Evolutionary conservation across 2,888 invertebrate species (phyloP), one percentile per base, ranked within the genome.

Genomic region (Silvanus unidentatus): DNA sequence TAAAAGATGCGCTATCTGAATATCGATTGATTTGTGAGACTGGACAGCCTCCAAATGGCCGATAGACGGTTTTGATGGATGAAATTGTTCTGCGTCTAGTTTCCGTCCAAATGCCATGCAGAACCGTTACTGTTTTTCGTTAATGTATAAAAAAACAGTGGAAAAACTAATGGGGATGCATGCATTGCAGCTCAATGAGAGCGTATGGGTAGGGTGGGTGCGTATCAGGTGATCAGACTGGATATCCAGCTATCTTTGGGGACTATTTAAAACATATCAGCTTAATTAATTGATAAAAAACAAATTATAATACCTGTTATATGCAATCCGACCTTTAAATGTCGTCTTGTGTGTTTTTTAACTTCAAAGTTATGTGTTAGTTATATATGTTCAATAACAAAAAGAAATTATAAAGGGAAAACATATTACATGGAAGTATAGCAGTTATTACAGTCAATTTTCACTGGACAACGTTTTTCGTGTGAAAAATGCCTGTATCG

Each of bases 231-330:
- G 65, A 65, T 64, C 59, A 63, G 55, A 63, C 64, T 65, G 63
- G 62, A 52, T 65, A 56, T 54, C 75, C 69, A 65, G 70, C 68
- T 63, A 65, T 68, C 66, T 69, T 78, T 76, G 80, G 73, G 80
- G 79, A 80, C 81, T 81, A 81, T 80, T 79, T 77, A 77, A 71
- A 79, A 81, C 80, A 81, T 81, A 81, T 81, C 81, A 81, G 78
- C 80, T 79, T 81, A 79, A 79, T 77, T 79, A 77, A 69, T 69
- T 68, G 66, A 68, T 68, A 66, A 69, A 62, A 32, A 28, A 43
- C 13, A 36, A 53, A 64, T 64, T 65, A 65, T 77, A 77, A 77
- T 70, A 70, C 66, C 65, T 71, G 69, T 71, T 70, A 68, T 69
- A 72, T 69, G 71, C 71, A 71, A 70, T 72, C 72, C 71, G 72